These are phyloP conservation scores for Athene cunicularia DNA, from an alignment of 2,113 vertebrate genomes.

Conservation along the genomic window DNA sequence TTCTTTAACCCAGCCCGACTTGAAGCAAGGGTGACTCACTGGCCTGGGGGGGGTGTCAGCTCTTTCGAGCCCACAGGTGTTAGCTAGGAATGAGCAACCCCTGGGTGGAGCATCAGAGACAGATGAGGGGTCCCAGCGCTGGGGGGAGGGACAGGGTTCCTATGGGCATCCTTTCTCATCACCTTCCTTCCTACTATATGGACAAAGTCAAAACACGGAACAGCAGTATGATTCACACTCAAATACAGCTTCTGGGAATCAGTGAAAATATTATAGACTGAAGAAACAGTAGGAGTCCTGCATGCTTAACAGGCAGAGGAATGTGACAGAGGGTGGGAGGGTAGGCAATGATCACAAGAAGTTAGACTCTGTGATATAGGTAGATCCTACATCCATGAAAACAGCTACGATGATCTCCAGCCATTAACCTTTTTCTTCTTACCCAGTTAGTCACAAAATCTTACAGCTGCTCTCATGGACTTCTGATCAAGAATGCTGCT, in stretches of 20 bases:
- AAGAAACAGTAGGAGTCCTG: background rate
- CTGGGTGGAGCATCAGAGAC: background rate
- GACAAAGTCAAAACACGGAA: background rate
- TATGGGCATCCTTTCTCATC: background rate
- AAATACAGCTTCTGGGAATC: background rate
- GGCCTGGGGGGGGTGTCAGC: background rate
- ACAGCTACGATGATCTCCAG: background rate
- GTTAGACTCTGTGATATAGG: background rate
- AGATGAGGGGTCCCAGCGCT: background rate
- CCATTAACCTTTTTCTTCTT: background rate
- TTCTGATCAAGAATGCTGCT: background rate
- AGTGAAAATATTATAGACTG: background rate
- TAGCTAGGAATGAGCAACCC: background rate
- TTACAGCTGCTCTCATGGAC: background rate
- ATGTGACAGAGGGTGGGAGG: background rate
- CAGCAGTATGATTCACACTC: background rate
- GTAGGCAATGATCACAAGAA: background rate
- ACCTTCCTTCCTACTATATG: rapidly evolving
- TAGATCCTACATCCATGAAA: background rate
- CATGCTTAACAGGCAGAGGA: rapidly evolving
- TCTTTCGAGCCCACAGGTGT: background rate
- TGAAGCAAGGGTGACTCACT: background rate
- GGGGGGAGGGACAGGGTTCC: background rate
- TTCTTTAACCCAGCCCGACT: background rate
- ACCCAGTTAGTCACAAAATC: background rate